Evolutionary conservation across 2,797 vertebrate genomes (phyloP), one percentile per base, ranked within the genome.

Genomic region (Poecilia picta): DNA sequence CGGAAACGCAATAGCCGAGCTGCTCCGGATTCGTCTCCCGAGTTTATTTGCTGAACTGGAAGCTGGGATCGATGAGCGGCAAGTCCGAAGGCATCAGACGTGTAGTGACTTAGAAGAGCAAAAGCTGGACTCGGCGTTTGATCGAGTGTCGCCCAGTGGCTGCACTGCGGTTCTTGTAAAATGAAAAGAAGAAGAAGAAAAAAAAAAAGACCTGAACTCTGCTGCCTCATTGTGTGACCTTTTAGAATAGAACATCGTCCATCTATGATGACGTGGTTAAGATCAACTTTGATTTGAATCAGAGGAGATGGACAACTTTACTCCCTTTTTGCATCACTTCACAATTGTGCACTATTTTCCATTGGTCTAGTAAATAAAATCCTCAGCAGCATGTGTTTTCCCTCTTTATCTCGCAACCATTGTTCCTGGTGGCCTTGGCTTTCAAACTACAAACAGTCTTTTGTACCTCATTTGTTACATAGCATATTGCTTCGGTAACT

Each of bases 1-100:
- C 90, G 83, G 90, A 89, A 87, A 92, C 80, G 73, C 68, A 81
- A 91, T 86, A 82, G 80, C 75, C 66, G n/a, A 51, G 66, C 78
- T 81, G 71, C 80, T 79, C 86, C 79, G 75, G 82, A 76, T 80
- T 84, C 82, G 80, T 73, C 72, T 90, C 82, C 82, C 83, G 84
- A 82, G 83, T 83, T 86, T 74, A 84, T 81, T 75, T 77, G 47
- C 80, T 76, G 72, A 80, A 85, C 82, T 46, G 78, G 81, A 83
- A 73, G 73, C 79, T 85, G 79, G 71, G 87, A 89, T 92, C 87
- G 81, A 91, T 92, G 86, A 28, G 79, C 11, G 51, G 83, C 66
- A 79, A 79, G 76, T 84, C 84, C 78, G 45, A 72, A 77, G 77
- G 74, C 84, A 81, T 86, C 78, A 80, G 82, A 85, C 83, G 16